Conservation (phyloP, 1,140 invertebrate species). For the Drosophila pandora region DNA sequence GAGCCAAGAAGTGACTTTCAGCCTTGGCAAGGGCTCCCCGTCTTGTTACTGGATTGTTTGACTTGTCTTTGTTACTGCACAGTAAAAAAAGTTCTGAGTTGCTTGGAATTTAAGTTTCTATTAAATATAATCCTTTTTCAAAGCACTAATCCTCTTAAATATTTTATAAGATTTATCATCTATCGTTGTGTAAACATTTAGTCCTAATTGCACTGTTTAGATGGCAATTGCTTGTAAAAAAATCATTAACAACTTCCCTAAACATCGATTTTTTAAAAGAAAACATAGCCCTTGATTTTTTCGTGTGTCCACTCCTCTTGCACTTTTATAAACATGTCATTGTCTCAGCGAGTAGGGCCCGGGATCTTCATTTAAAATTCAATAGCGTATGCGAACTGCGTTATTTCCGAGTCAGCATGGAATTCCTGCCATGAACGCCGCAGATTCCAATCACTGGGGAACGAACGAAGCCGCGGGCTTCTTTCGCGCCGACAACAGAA, state of each 20-base stretch:
- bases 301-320: constrained; percentile 9
- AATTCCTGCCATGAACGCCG: constrained; percentile 38
- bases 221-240: not conserved
- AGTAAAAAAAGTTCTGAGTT: not conserved
- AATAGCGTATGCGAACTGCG: constrained; percentile 69
- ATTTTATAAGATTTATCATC: not conserved
- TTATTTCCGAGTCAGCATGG: constrained; percentile 61
- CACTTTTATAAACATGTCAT: constrained; percentile 72
- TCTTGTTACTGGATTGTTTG: constrained; percentile 18
- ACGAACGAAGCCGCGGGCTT: constrained; percentile 2
- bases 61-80: constrained; percentile 8
- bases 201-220: not conserved
- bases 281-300: not conserved
- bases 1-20: constrained; percentile 38
- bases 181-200: not conserved
- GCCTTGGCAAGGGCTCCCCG: constrained; percentile 23
- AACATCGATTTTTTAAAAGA: not conserved
- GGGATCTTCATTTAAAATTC: constrained; percentile 77
- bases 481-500: constrained; percentile 19
- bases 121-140: not conserved
- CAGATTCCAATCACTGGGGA: constrained; percentile 65
- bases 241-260: not conserved
- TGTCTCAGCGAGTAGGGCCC: constrained; percentile 8
- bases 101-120: not conserved
- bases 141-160: not conserved